Base-by-base conservation (phyloP, 2,113 vertebrate species). In the Phasianus colchicus region DNA sequence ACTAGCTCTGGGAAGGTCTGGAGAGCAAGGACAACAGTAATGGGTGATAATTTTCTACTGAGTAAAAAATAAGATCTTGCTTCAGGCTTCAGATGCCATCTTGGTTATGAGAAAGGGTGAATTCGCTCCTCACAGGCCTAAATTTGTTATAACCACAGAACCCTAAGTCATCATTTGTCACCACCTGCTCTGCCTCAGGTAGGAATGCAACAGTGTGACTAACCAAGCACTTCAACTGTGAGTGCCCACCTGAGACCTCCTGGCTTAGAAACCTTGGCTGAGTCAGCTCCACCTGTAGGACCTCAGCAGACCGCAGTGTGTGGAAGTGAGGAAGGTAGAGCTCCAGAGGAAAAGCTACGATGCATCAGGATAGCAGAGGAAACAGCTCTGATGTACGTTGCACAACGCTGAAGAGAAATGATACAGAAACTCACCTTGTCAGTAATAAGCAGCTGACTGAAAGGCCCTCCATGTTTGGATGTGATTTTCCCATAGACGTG, bases 401-500 rank as follows among this genome's bases (percentile, higher is more conserved):
- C 91, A 92, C 72, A 89, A 27, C 3, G 19, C 66, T 61, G 72
- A 74, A 83, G 55, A 16, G 81, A 81, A 95, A 80, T 9, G 38
- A 86, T 92, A 40, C 22, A 83, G 86, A 95, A 95, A 91, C 60
- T 75, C 72, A 86, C 57, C 89, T 89, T 71, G 79, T 83, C 36
- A 40, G 83, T 92, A 94, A 91, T 0, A 50, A 83, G 85, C 82
- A 90, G n/a, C 67, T 78, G 75, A 55, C 64, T 92, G 52, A 90
- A 86, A 94, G 63, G 58, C 74, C 30, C 58, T 79, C 38, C 25
- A 83, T 79, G 73, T 81, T 88, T 34, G 81, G 79, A 88, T 78
- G 78, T 65, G 77, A 78, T 88, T 96, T 96, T 94, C 96, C 90
- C 90, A 87, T 11, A 60, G 95, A 88, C 13, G 2, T 97, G 74